These are phyloP conservation scores for Leguminivora glycinivorella DNA, from an alignment of 1,140 invertebrate genomes.

Conservation along the genomic window DNA sequence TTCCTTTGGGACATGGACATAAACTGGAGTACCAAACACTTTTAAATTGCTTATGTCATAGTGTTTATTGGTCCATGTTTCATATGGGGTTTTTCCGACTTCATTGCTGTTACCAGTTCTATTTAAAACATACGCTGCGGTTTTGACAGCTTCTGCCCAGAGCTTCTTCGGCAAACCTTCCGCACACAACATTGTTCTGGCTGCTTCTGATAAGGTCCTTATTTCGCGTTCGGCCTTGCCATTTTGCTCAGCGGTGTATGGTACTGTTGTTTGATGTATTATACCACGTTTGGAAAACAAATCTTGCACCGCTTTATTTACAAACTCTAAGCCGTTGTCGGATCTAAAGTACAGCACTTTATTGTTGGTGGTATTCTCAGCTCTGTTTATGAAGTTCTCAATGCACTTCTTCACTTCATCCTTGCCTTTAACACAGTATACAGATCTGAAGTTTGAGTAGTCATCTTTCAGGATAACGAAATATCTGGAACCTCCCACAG, in stretches of 20 bases:
- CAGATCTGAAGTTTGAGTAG: no score
- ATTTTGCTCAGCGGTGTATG: slow-evolving; percentile 76
- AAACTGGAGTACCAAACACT: slow-evolving; percentile 40
- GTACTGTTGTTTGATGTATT: no score
- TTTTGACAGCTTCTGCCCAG: slow-evolving; percentile 65
- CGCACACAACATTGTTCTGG: slow-evolving; percentile 53
- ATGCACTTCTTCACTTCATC: slow-evolving; percentile 49
- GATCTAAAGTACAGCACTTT: slow-evolving; percentile 53
- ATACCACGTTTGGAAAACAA: slow-evolving; percentile 48
- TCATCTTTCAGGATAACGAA: no score
- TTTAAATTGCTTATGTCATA: slow-evolving; percentile 46
- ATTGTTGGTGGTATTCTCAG: slow-evolving; percentile 47
- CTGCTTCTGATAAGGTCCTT: slow-evolving; percentile 66
- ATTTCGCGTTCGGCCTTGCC: slow-evolving; percentile 66
- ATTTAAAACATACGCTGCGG: slow-evolving; percentile 60
- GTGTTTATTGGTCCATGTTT: slow-evolving; percentile 44
- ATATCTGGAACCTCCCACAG: slow-evolving; percentile 51
- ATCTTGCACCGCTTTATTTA: slow-evolving; percentile 52
- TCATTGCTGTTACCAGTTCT: slow-evolving; percentile 47
- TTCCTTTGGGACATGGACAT: slow-evolving; percentile 32
- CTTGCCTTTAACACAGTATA: slow-evolving; percentile 62
- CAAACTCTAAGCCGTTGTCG: slow-evolving; percentile 69
- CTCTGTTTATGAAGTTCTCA: slow-evolving; percentile 41
- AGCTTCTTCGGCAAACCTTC: no score
- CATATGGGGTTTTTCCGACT: slow-evolving; percentile 41